Conservation (phyloP, 2,797 vertebrate genomes). For the Sebastes trivittatus region DNA sequence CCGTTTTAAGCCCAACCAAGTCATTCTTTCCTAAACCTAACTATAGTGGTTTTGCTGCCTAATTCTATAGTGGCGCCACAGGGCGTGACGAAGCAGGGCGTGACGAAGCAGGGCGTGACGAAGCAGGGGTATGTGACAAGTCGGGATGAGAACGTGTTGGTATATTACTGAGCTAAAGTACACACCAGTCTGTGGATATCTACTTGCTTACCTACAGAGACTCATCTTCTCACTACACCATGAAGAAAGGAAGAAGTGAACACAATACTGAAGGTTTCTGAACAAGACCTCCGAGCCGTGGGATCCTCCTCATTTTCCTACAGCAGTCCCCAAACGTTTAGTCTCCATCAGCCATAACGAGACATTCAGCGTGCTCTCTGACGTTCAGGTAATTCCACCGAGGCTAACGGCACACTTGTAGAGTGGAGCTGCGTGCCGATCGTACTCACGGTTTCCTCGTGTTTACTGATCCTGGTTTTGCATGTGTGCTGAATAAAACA, state of each 20-base stretch:
- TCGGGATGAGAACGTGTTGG: too few species aligned
- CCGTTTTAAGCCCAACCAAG: too few species aligned
- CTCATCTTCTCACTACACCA: neutral
- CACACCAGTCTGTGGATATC: too few species aligned
- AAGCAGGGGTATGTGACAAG: too few species aligned
- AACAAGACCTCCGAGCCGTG: neutral
- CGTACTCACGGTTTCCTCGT: neutral
- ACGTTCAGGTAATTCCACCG: neutral
- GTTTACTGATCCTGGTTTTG: slow-evolving; percentile 8
- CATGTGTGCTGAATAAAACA: slow-evolving; percentile 28
- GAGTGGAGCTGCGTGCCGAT: neutral
- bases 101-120: too few species aligned
- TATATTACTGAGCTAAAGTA: too few species aligned
- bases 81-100: too few species aligned
- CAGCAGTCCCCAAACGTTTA: neutral
- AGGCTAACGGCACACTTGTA: neutral
- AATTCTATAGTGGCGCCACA: too few species aligned
- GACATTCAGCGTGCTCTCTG: neutral
- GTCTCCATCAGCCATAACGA: neutral
- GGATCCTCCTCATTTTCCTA: neutral
- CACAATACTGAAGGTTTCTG: neutral
- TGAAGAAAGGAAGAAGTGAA: neutral
- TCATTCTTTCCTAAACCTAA: too few species aligned
- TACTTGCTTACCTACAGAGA: too few species aligned
- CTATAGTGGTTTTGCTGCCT: too few species aligned